A percentile compares a stretch with the other conserved stretches of the same genome.
phyloP scores from a whole-genome alignment of 1,140 invertebrate species.

The Chrysomallon squamiferum region DNA sequence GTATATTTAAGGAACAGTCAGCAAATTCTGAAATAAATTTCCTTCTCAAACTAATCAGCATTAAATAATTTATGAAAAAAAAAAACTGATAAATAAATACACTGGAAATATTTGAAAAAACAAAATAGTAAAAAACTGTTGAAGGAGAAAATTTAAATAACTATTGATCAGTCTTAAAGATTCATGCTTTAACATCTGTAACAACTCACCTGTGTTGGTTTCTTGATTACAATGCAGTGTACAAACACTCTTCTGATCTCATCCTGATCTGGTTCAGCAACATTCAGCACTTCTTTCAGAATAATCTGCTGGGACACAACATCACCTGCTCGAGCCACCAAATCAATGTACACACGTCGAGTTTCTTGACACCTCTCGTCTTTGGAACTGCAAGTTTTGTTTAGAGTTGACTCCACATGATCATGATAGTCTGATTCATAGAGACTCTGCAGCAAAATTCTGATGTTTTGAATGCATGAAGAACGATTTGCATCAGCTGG shows the following conservation, averaged over 20 bases:
- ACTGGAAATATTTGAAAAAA: too few relatives aligned
- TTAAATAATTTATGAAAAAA: too few relatives aligned
- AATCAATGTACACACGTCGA: slow-evolving; percentile 27
- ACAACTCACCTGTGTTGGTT: slow-evolving; percentile 22
- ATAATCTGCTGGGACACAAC: slow-evolving; percentile 26
- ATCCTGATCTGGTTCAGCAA: slow-evolving; percentile 8
- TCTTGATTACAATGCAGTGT: slow-evolving; percentile 20
- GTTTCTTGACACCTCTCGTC: slow-evolving; percentile 20
- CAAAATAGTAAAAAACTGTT: too few relatives aligned
- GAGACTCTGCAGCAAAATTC: slow-evolving; percentile 8
- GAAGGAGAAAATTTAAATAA: too few relatives aligned
- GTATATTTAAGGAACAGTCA: too few relatives aligned
- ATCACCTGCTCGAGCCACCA: slow-evolving; percentile 20
- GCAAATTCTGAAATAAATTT: too few relatives aligned
- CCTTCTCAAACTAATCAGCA: too few relatives aligned
- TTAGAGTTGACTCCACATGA: slow-evolving; percentile 14
- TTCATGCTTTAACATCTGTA: too few relatives aligned
- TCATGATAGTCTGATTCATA: slow-evolving; percentile 11
- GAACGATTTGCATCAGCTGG: slow-evolving; percentile 29
- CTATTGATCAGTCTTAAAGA: too few relatives aligned
- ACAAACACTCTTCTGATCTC: slow-evolving; percentile 23
- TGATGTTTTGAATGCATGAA: slow-evolving; percentile 22
- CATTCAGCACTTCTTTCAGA: slow-evolving; percentile 17
- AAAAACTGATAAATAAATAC: too few relatives aligned
- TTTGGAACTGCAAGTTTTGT: slow-evolving; percentile 8